Base-by-base conservation (phyloP, 2,888 invertebrate genomes). In the Chrysodeixis includens region DNA sequence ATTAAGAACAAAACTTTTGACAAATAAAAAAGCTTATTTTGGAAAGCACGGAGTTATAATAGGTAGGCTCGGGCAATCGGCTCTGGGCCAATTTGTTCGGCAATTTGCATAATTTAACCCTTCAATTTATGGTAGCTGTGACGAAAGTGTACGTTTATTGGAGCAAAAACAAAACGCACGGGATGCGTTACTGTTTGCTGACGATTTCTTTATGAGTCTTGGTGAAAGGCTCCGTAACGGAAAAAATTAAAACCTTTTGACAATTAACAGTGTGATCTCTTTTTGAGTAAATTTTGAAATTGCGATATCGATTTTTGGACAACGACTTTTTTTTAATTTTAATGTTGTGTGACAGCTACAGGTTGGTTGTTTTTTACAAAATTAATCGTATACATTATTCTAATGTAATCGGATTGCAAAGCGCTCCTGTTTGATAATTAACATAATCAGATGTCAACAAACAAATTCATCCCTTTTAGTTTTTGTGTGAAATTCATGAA, bases 61-160 rank as follows among this genome's bases (percentile, higher is more conserved):
- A 84, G 79, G 84, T 80, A 81, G 79, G 82, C 79, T 81, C 78
- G 82, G 80, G 77, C 85, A 82, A 86, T 86, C 83, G 83, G 83
- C 78, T 83, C 71, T 74, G 79, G 82, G 76, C 73, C 82, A 82
- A 83, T 82, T 89, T 89, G 91, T 93, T 81, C 84, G 81, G 86
- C 87, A 89, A 93, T 94, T 94, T 94, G 93, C 94, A 94, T 94
- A 93, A 90, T 84, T 93, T 90, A 93, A 92, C 93, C 93, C 93
- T 93, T 90, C 85, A 83, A 79, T n/a, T n/a, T n/a, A n/a, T 83
- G 78, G 84, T 79, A 75, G 78, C 86, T 82, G 88, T 84, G 87
- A 87, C 84, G 84, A 81, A 85, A 84, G 74, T 79, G 76, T 77
- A 71, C 80, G 83, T 91, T 92, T 93, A 93, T 92, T 93, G 87